Evolutionary conservation across 2,797 vertebrate genomes (phyloP), one percentile per base, ranked within the genome.

Genomic region (Acanthurus leucopareius): DNA sequence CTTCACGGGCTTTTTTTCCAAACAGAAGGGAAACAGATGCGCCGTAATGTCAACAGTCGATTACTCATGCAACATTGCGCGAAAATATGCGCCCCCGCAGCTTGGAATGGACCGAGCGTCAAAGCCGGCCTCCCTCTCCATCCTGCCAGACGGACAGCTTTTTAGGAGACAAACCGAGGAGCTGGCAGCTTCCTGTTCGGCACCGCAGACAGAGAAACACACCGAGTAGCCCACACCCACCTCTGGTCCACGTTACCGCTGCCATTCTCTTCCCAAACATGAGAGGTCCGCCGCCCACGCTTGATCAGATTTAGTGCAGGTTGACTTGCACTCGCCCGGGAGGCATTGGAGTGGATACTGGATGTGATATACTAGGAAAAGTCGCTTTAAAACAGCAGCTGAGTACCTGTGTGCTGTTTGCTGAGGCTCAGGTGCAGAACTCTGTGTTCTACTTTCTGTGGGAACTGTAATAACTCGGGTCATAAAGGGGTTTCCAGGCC

Each of bases 11-110:
- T 77, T 72, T 32, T 32, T 32, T 32, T 73, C 82, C 69, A 51
- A 86, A 49, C 89, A 88, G 91, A 91, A 75, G 84, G 86, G 87
- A 93, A 93, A 85, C 92, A 92, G 93, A 94, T 90, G 91, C 87
- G 80, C 75, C 8, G 77, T 88, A 87, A 91, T 88, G 79, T 92
- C 87, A 94, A 93, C 91, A 93, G 77, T 81, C 86, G 74, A 86
- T 92, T 90, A 90, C 79, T 92, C 91, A 86, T 47, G 91, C 84
- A 88, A 85, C 91, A 79, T 83, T 88, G 86, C 82, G 87, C 87
- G 84, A 90, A 87, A 76, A 79, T 73, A 45, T 80, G 81, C 86
- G 78, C 90, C 87, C 88, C 86, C 79, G 80, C 90, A 86, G 77
- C 58, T 71, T 53, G 68, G 75, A 73, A 32, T 19, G 42, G 65